A percentile compares a stretch with the other conserved stretches of the same genome.
Evolutionary conservation across 2,797 vertebrate genomes (phyloP).

Genomic region (Gallirallus australis): DNA sequence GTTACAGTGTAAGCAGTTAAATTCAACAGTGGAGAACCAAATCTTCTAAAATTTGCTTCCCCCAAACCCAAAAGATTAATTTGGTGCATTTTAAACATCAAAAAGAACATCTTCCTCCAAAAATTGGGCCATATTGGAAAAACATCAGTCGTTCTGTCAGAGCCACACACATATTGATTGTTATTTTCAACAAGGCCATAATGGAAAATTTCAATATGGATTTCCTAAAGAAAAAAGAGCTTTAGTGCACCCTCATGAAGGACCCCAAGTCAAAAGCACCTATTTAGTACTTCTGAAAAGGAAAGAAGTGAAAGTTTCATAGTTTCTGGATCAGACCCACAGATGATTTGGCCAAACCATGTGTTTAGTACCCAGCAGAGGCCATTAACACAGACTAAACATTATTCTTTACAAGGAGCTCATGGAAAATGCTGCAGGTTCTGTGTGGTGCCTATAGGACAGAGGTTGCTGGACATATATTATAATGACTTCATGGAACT

Average conservation of each 20-base stretch:
- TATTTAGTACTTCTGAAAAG: not conserved
- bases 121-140: not conserved
- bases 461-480: not conserved
- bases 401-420: not conserved
- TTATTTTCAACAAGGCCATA: not conserved
- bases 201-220: not conserved
- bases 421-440: not conserved
- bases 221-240: not conserved
- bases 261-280: not conserved
- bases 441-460: not conserved
- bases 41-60: not conserved
- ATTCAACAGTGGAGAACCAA: not conserved
- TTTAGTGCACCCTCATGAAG: not conserved
- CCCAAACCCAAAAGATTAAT: not conserved
- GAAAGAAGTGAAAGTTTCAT: not conserved
- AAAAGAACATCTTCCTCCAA: not conserved
- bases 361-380: not conserved
- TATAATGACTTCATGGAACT: not conserved
- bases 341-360: not conserved
- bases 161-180: not conserved
- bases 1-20: not conserved
- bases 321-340: not conserved
- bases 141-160: not conserved
- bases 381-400: not conserved
- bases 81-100: not conserved